Conservation (phyloP, 2,888 invertebrate species). For the Rhodophaea formosa region DNA sequence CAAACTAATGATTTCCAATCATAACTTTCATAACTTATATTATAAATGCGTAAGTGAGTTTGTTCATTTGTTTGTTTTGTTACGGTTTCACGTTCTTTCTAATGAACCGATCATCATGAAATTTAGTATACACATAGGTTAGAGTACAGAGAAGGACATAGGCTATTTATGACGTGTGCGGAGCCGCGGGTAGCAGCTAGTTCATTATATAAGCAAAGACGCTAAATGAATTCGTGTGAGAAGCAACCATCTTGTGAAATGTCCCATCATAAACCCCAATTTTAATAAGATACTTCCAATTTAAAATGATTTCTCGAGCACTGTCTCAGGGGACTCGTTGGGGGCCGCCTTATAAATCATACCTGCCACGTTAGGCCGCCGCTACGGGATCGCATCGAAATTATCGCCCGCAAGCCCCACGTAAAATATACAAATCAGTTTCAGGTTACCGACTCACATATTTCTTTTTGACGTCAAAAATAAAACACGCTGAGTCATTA, state of each 20-base stretch:
- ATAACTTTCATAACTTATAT: too few relatives aligned
- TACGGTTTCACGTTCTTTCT: too few relatives aligned
- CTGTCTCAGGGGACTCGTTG: slow-evolving; percentile 54
- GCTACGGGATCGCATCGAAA: slow-evolving; percentile 62
- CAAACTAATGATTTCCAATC: too few relatives aligned
- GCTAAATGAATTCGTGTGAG: neutral
- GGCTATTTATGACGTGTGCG: too few relatives aligned
- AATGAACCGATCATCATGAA: too few relatives aligned
- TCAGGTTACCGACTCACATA: slow-evolving; percentile 71
- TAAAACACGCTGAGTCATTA: slow-evolving; percentile 62
- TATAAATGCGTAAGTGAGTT: too few relatives aligned
- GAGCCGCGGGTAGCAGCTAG: too few relatives aligned
- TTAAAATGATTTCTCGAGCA: slow-evolving; percentile 68
- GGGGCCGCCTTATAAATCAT: slow-evolving; percentile 77
- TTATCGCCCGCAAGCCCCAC: slow-evolving; percentile 67
- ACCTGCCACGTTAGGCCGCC: slow-evolving; percentile 71
- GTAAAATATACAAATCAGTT: slow-evolving; percentile 75
- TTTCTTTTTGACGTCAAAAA: slow-evolving; percentile 59
- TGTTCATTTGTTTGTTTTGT: too few relatives aligned
- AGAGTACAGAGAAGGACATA: too few relatives aligned
- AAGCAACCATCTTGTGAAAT: slow-evolving; percentile 48
- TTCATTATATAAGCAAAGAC: slow-evolving; percentile 30
- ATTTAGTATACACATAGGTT: too few relatives aligned
- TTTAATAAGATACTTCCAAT: slow-evolving; percentile 74
- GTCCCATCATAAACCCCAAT: slow-evolving; percentile 56